Base-by-base conservation (phyloP, 2,797 vertebrate species). In the Pangasius macronema region DNA sequence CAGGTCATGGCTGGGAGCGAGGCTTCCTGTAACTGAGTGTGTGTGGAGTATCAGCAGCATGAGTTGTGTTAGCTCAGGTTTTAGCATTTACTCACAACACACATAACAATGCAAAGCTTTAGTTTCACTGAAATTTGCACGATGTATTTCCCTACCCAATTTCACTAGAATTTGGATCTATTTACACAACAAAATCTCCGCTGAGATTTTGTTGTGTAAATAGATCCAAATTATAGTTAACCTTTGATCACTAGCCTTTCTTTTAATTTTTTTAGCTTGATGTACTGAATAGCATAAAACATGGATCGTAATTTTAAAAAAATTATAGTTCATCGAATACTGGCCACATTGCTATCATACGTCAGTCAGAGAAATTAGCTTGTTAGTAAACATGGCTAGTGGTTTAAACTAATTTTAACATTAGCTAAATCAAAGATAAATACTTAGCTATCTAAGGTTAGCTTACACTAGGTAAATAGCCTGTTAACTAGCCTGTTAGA, bases 51-150 rank as follows among this genome's bases (percentile, higher is more conserved):
- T 30, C 5, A 59, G 33, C 33, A 80, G 13, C 33, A 42, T 67
- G 42, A 49, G 8, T 82, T 82, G 27, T 63, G 27, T 27, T 33
- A 20, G 81, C 42, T 67, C 46, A 83, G n/a, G 9, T 83, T 51
- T 67, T 67, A 68, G 27, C 46, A 68, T 83, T 83, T 53, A 83
- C 42, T 68, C 27, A 83, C 22, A 67, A 59, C 46, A 27, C 46
- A 67, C n/a, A 36, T 16, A 33, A 63, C 79, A 33, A 82, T n/a
- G 8, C 46, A 22, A 46, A 82, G n/a, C 59, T 82, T 63, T 51
- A 83, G 61, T 24, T 82, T 33, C 42, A 22, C 42, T 49, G n/a
- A 65, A 82, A 65, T 33, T 51, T 33, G 61, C 42, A 20, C 16
- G 27, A 9, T 67, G 27, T 14, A 51, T 51, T 82, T 49, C 27